These are phyloP conservation scores for Drosophila antonietae DNA, from an alignment of 2,888 invertebrate genomes.

Conservation along the genomic window DNA sequence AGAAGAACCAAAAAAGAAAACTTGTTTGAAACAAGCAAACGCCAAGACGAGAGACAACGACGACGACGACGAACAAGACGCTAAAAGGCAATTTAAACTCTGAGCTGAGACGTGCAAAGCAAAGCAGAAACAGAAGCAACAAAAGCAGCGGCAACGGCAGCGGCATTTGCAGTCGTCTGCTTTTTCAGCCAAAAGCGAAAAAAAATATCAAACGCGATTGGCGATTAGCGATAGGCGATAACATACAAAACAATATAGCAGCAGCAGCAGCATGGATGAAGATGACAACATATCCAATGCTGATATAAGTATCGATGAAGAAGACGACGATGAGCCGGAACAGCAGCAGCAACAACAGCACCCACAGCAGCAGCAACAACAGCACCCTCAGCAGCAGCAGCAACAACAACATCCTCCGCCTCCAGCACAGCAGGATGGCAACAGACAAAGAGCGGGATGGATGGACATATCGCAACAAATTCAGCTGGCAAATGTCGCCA, in stretches of 20 bases:
- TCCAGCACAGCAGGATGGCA: neutral
- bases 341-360: slow-evolving; percentile 16
- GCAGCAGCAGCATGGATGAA: slow-evolving; percentile 80
- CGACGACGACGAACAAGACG: slow-evolving; percentile 57
- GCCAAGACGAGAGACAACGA: slow-evolving; percentile 35
- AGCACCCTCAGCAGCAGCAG: slow-evolving; percentile 12
- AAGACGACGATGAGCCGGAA: slow-evolving; percentile 51
- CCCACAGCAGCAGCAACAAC: neutral
- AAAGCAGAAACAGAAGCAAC: slow-evolving; percentile 41
- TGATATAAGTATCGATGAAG: slow-evolving; percentile 75
- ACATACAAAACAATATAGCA: slow-evolving; percentile 27
- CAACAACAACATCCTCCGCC: neutral
- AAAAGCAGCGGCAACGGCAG: slow-evolving; percentile 27
- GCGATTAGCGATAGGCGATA: slow-evolving; percentile 44
- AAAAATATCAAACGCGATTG: slow-evolving; percentile 42
- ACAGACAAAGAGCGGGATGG: slow-evolving; percentile 22
- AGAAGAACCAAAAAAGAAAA: slow-evolving; percentile 71
- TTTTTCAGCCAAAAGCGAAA: slow-evolving; percentile 32
- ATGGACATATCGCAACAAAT: slow-evolving; percentile 55
- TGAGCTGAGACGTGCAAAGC: slow-evolving; percentile 49
- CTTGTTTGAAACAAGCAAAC: slow-evolving; percentile 73
- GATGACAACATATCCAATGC: slow-evolving; percentile 80
- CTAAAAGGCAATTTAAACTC: slow-evolving; percentile 62
- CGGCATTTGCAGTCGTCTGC: slow-evolving; percentile 54
- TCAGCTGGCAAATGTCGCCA: slow-evolving; percentile 43